Evolutionary conservation across 2,113 vertebrate species (phyloP).

Genomic region (Scomber japonicus): DNA sequence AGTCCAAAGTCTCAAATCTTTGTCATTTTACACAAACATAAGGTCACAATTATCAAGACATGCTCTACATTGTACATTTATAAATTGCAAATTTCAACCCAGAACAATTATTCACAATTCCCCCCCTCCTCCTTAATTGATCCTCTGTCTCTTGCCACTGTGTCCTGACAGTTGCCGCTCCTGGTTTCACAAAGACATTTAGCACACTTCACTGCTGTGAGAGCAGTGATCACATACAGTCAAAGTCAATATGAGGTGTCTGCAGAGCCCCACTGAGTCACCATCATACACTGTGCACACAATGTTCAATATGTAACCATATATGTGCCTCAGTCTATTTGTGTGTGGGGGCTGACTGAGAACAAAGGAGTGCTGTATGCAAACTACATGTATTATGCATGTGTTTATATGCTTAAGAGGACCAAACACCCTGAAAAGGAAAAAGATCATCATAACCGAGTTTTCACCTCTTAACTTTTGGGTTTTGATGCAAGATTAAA

Average conservation of each 20-base stretch:
- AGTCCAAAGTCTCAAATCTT: no score
- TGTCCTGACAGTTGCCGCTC: not conserved
- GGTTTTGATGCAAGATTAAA: slow-evolving; percentile 1
- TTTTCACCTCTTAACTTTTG: not conserved
- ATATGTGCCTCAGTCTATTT: not conserved
- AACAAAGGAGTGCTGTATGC: not conserved
- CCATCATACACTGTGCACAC: slow-evolving; percentile 7
- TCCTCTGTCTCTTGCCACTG: not conserved
- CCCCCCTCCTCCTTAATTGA: not conserved
- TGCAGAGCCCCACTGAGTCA: slow-evolving; percentile 36
- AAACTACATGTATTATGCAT: not conserved
- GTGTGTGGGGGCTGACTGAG: not conserved
- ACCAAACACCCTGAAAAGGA: not conserved
- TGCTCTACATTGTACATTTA: no score
- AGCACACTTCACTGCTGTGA: slow-evolving; percentile 1
- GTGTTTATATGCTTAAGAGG: not conserved
- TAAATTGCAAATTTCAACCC: not conserved
- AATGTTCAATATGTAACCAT: slow-evolving; percentile 8
- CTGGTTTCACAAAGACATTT: slow-evolving; percentile 6
- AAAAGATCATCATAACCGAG: not conserved
- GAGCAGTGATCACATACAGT: slow-evolving; percentile 15
- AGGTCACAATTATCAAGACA: not conserved
- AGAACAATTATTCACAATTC: not conserved
- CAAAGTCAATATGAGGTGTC: not conserved
- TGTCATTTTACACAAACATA: not conserved